phyloP scores from a whole-genome alignment of 92 coral and sea anemone species.

The Epizoanthus rinbou region DNA sequence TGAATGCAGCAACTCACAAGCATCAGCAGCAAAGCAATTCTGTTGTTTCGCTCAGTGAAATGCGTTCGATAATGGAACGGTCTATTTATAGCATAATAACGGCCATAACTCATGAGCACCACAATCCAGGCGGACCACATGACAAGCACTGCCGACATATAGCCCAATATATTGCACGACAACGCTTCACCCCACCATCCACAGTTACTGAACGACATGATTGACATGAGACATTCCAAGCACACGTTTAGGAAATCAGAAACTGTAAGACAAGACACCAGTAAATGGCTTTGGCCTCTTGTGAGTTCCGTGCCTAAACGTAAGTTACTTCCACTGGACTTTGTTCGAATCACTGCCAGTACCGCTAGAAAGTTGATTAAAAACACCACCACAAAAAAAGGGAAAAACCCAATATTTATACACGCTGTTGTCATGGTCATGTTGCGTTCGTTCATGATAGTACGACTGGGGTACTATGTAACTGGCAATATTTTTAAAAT shows the following conservation, averaged over 20 bases:
- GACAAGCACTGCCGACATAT: constrained; percentile 28
- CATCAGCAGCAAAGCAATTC: neutral
- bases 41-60: constrained; percentile 34
- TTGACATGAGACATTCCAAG: constrained; percentile 46
- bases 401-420: constrained; percentile 42
- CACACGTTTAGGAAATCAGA: constrained; percentile 33
- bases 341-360: constrained; percentile 31
- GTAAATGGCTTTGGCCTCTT: constrained; percentile 26
- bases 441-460: too few species aligned
- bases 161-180: constrained; percentile 32
- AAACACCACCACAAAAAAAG: constrained; percentile 36
- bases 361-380: constrained; percentile 15
- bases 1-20: neutral
- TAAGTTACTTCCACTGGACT: neutral
- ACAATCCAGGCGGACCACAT: constrained; percentile 57
- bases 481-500: too few species aligned
- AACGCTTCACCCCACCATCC: constrained; percentile 48
- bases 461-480: too few species aligned
- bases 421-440: neutral
- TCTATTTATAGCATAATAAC: neutral
- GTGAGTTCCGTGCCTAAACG: neutral
- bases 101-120: constrained; percentile 19
- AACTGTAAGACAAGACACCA: constrained; percentile 27
- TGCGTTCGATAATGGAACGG: constrained; percentile 36
- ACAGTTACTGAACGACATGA: constrained; percentile 45